Evolutionary conservation across 1,140 invertebrate species (phyloP), one percentile per base, ranked within the genome.

Genomic region (Drosophila pallidifrons): DNA sequence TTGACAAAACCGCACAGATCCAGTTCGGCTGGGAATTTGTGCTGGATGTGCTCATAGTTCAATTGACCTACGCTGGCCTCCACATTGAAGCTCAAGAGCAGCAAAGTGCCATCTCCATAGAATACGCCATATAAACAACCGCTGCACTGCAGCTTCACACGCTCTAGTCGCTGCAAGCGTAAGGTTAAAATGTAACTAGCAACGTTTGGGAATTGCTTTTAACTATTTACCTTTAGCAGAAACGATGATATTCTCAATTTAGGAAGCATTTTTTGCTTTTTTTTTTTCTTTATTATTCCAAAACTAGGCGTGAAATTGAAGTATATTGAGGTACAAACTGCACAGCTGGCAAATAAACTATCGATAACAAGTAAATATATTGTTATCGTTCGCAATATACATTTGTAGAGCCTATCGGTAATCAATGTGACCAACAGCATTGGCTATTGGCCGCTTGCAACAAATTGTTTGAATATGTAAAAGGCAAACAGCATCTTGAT

Each of bases 101-200:
- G 93, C 55, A 96, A 91, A 16, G 94, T 95, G 68, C 95, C 94
- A 86, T 96, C 94, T 10, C 90, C 91, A 81, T 95, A 95, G 91
- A 96, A 95, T 49, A 96, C 94, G 43, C 96, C 96, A 91, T 95
- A 96, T 47, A 97, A 92, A 88, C 95, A 95, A 70, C 96, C 96
- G 91, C 93, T 94, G 76, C 93, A 94, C 59, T 94, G 93, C 68
- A 94, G 91, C 76, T 94, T 94, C 57, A 94, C 79, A 52, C 93
- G 93, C 75, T 93, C 92, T 43, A 96, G 81, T 81, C 94, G 94
- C 95, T 96, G 75, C 13, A 69, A 32, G 5, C 5, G 25, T 15
- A 5, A 6, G 16, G 7, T 5, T 13, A 11, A 45, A 10, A 25
- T 32, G 5, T 52, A 51, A 58, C 30, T 45, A 49, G 16, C 5